Conservation (phyloP, 2,888 invertebrate species). For the Drosophila emarginata region DNA sequence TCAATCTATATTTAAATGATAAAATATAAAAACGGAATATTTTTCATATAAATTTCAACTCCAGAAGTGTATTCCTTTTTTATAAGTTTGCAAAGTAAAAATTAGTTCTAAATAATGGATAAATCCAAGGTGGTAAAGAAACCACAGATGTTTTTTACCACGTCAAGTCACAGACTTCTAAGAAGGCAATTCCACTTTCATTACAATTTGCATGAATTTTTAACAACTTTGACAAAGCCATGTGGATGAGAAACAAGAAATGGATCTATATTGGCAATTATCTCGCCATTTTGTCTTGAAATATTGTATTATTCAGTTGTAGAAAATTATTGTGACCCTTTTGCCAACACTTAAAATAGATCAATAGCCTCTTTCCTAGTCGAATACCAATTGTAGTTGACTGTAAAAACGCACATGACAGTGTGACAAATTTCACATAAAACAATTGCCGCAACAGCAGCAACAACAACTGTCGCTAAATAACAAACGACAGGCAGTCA, state of each 20-base stretch:
- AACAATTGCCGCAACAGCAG: slow-evolving; percentile 56
- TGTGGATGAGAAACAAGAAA: background rate
- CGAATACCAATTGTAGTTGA: slow-evolving; percentile 6
- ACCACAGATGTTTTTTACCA: slow-evolving; percentile 25
- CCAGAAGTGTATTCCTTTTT: too few relatives aligned
- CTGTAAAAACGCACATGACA: slow-evolving; percentile 67
- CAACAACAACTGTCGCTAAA: slow-evolving; percentile 73
- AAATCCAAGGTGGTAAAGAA: background rate
- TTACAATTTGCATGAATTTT: slow-evolving; percentile 27
- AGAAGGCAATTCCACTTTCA: slow-evolving; percentile 21
- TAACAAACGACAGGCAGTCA: slow-evolving; percentile 73
- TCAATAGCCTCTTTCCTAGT: background rate
- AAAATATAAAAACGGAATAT: too few relatives aligned
- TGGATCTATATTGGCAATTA: slow-evolving; percentile 48
- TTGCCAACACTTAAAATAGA: background rate
- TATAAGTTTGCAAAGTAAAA: too few relatives aligned
- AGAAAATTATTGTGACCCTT: slow-evolving; percentile 46
- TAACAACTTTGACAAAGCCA: slow-evolving; percentile 11
- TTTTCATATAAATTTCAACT: too few relatives aligned
- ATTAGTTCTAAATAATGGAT: background rate
- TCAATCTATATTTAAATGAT: too few relatives aligned
- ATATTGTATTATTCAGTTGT: slow-evolving; percentile 64
- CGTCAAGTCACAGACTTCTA: slow-evolving; percentile 17
- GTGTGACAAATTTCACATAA: slow-evolving; percentile 77
- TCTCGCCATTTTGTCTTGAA: slow-evolving; percentile 68